Evolutionary conservation across 2,113 vertebrate genomes (phyloP).

Genomic region (Podarcis muralis): DNA sequence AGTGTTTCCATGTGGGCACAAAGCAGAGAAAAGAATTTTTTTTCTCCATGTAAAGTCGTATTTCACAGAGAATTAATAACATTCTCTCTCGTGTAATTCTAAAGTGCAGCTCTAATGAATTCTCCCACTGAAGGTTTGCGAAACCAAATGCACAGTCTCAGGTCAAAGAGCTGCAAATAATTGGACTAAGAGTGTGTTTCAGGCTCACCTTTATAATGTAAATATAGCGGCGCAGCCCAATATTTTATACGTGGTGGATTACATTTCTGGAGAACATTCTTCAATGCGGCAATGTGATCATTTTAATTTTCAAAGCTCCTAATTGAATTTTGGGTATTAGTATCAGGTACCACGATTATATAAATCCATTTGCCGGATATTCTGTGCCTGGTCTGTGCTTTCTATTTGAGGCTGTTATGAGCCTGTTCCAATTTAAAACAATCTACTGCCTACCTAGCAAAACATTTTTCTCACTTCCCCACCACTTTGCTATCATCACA

Average conservation of each 20-base stretch:
- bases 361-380: not conserved
- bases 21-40: not conserved
- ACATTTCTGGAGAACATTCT: constrained; percentile 5
- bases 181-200: not conserved
- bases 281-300: not conserved
- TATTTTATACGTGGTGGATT: not conserved
- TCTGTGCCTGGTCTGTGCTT: not conserved
- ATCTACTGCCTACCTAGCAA: not conserved
- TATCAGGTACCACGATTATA: constrained; percentile 2
- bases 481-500: not conserved
- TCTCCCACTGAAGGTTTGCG: not conserved
- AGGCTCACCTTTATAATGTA: not conserved
- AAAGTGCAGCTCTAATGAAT: constrained; percentile 7
- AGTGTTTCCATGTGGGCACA: constrained; percentile 5
- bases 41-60: not conserved
- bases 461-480: constrained; percentile 11
- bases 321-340: constrained; percentile 3
- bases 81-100: constrained; percentile 4
- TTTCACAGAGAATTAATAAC: not conserved
- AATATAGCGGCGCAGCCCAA: constrained; percentile 6
- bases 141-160: not conserved
- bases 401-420: not conserved
- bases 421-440: not conserved
- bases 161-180: constrained; percentile 3
- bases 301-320: constrained; percentile 22